Conservation (phyloP, 2,888 invertebrate genomes). For the Nemotelus nigrinus region DNA sequence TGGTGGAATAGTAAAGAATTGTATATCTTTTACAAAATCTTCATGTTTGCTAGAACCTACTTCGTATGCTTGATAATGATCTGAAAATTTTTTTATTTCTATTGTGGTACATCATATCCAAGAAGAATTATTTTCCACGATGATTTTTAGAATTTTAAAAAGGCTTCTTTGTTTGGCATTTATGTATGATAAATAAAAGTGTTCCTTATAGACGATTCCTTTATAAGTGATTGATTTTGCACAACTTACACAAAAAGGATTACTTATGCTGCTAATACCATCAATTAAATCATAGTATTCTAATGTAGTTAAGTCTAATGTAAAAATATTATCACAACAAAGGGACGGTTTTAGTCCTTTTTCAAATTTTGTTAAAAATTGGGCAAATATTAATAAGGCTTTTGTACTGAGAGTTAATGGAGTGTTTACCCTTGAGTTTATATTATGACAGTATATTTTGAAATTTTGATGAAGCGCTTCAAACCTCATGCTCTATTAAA, state of each 20-base stretch:
- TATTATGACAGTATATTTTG: slow-evolving; percentile 48
- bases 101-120: neutral
- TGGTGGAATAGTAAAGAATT: neutral
- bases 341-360: neutral
- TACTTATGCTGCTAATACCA: neutral
- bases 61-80: neutral
- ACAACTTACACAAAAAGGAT: neutral
- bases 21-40: neutral
- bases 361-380: slow-evolving; percentile 2
- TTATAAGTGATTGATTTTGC: neutral
- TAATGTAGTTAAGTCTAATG: neutral
- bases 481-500: slow-evolving; percentile 45
- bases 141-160: slow-evolving; percentile 3
- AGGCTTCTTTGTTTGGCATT: neutral
- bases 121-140: neutral
- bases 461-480: slow-evolving; percentile 46
- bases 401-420: slow-evolving; percentile 39
- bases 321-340: neutral
- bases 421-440: slow-evolving; percentile 45
- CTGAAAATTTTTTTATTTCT: neutral
- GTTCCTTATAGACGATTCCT: neutral
- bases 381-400: slow-evolving; percentile 34
- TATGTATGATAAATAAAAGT: neutral
- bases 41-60: neutral
- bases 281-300: neutral